These are phyloP conservation scores for Gerris buenoi DNA, from an alignment of 1,140 invertebrate genomes.

Conservation along the genomic window DNA sequence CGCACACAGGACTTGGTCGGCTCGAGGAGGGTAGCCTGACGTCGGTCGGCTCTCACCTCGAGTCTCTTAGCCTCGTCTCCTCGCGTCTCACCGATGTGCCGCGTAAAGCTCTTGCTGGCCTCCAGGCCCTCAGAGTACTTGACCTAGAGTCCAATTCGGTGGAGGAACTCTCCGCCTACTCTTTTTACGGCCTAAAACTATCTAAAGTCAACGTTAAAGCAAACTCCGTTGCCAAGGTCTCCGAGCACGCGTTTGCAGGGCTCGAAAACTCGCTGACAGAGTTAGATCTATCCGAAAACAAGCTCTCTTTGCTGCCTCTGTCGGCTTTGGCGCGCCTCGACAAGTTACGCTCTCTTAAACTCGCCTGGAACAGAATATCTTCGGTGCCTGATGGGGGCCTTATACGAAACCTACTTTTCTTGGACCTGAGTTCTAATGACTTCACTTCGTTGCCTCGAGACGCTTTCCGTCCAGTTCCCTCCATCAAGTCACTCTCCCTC, in stretches of 20 bases:
- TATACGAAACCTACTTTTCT: slow-evolving; percentile 50
- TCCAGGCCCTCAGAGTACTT: slow-evolving; percentile 53
- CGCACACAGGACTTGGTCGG: slow-evolving; percentile 59
- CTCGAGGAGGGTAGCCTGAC: slow-evolving; percentile 56
- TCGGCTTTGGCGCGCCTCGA: slow-evolving; percentile 55
- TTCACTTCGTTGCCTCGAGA: slow-evolving; percentile 56
- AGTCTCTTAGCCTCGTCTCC: slow-evolving; percentile 64
- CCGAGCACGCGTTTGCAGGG: slow-evolving; percentile 71
- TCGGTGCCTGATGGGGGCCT: slow-evolving; percentile 48
- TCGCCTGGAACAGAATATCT: slow-evolving; percentile 70
- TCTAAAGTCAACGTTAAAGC: slow-evolving; percentile 71
- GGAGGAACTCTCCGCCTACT: slow-evolving; percentile 63
- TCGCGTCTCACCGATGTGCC: slow-evolving; percentile 64
- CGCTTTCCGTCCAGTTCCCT: slow-evolving; percentile 62
- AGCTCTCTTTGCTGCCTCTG: slow-evolving; percentile 64
- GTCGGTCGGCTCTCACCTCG: slow-evolving; percentile 54
- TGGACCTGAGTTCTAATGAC: slow-evolving; percentile 76
- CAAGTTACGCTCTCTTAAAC: slow-evolving; percentile 49
- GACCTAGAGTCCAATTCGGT: slow-evolving; percentile 79
- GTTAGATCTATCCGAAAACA: slow-evolving; percentile 73
- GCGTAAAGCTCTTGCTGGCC: slow-evolving; percentile 55
- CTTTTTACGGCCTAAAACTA: slow-evolving; percentile 67
- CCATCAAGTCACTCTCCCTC: slow-evolving; percentile 59
- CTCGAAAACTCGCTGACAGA: slow-evolving; percentile 63
- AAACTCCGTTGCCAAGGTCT: slow-evolving; percentile 59